A percentile compares a stretch with the other conserved stretches of the same genome.
Conservation (phyloP, 1,140 invertebrate species). For the Fopius arisanus region DNA sequence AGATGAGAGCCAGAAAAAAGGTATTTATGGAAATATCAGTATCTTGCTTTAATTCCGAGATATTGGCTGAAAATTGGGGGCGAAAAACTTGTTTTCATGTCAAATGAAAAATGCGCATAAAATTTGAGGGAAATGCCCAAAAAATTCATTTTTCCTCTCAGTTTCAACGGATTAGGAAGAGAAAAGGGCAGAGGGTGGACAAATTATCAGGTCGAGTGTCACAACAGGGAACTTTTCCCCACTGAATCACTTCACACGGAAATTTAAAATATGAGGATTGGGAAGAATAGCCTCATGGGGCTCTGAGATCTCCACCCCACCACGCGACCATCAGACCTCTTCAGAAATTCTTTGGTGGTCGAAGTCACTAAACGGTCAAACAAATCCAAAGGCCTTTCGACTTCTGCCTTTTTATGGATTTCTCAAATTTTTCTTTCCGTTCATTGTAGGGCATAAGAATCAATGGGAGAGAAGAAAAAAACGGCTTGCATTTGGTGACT, state of each 20-base stretch:
- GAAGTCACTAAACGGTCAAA: background rate
- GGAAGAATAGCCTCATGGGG: background rate
- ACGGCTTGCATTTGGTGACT: background rate
- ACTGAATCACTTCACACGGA: background rate
- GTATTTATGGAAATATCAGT: too few relatives aligned
- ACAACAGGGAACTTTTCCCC: background rate
- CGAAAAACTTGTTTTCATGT: too few relatives aligned
- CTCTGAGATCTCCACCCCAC: background rate
- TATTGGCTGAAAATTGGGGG: too few relatives aligned
- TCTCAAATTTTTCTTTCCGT: background rate
- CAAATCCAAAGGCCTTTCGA: background rate
- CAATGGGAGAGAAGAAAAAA: slow-evolving; percentile 7
- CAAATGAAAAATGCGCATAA: too few relatives aligned
- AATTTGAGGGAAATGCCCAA: too few relatives aligned
- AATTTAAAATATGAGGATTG: background rate
- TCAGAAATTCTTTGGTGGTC: background rate
- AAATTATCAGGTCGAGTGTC: slow-evolving; percentile 17
- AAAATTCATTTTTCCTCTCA: too few relatives aligned
- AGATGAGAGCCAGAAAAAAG: too few relatives aligned
- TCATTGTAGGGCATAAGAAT: background rate
- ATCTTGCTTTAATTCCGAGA: too few relatives aligned
- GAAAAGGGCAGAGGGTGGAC: background rate
- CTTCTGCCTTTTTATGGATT: background rate
- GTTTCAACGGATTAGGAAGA: too few relatives aligned
- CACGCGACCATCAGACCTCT: background rate